These are phyloP conservation scores for Plebejus melissa DNA, from an alignment of 2,888 invertebrate species.

Conservation along the genomic window DNA sequence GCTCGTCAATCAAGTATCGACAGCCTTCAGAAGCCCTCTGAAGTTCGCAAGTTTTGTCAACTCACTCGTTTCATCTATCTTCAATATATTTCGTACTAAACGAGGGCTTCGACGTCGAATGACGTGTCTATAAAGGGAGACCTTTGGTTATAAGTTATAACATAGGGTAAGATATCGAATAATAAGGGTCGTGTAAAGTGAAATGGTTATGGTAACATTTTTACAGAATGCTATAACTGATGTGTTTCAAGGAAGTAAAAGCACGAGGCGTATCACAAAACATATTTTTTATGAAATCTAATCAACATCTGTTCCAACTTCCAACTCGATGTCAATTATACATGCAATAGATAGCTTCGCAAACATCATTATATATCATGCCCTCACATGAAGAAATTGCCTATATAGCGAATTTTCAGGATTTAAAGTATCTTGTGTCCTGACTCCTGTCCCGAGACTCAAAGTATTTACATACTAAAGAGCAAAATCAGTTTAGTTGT, in stretches of 20 bases:
- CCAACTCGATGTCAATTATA: no score
- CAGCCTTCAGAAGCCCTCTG: slow-evolving; percentile 31
- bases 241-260: neutral
- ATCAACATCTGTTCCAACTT: no score
- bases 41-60: slow-evolving; percentile 41
- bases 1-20: slow-evolving; percentile 47
- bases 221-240: neutral
- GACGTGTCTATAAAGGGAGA: slow-evolving; percentile 8
- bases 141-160: slow-evolving; percentile 21
- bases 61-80: slow-evolving; percentile 36
- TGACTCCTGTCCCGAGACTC: no score
- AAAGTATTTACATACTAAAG: no score
- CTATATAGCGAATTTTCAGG: neutral
- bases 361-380: neutral
- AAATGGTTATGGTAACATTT: neutral
- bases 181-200: neutral
- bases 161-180: neutral
- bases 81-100: slow-evolving; percentile 29
- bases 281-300: no score
- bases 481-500: no score
- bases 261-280: neutral
- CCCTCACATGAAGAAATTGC: neutral
- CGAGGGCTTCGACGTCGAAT: neutral
- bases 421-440: no score
- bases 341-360: no score